These are phyloP conservation scores for Eulacestoma nigropectus DNA, from an alignment of 2,113 vertebrate species.

Conservation along the genomic window DNA sequence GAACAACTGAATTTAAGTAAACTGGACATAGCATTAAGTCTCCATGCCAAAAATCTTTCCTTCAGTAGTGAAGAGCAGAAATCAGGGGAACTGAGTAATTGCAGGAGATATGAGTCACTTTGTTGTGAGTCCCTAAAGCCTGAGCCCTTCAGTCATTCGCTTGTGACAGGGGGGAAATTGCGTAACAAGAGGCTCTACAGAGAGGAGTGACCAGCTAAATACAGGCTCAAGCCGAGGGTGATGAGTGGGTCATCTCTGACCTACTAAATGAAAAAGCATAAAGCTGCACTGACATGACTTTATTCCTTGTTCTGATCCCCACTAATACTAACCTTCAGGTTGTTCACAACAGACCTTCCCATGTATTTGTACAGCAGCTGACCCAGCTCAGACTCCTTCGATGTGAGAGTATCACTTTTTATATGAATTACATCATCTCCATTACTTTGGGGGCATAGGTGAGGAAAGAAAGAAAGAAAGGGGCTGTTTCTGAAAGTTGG, in stretches of 20 bases:
- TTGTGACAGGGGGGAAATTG: background rate
- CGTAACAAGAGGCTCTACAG: rapidly evolving
- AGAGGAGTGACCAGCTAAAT: background rate
- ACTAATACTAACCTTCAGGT: background rate
- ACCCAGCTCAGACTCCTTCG: background rate
- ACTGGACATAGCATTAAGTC: background rate
- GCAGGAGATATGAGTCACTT: background rate
- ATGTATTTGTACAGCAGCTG: background rate
- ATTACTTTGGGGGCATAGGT: rapidly evolving
- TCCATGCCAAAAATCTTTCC: background rate
- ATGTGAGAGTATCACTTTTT: background rate
- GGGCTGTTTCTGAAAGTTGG: background rate
- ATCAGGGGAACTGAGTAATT: background rate
- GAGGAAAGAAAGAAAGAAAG: background rate
- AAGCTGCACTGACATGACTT: background rate
- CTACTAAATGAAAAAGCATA: background rate
- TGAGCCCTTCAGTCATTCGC: background rate
- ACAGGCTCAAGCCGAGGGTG: background rate
- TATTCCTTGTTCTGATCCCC: background rate
- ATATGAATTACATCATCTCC: background rate
- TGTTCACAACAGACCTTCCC: background rate
- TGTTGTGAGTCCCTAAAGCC: background rate
- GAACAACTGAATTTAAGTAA: background rate
- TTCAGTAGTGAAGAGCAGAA: background rate
- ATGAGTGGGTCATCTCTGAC: background rate